A percentile compares a stretch with the other conserved stretches of the same genome.
Evolutionary conservation across 2,888 invertebrate species (phyloP).

Genomic region (Dryobota labecula): DNA sequence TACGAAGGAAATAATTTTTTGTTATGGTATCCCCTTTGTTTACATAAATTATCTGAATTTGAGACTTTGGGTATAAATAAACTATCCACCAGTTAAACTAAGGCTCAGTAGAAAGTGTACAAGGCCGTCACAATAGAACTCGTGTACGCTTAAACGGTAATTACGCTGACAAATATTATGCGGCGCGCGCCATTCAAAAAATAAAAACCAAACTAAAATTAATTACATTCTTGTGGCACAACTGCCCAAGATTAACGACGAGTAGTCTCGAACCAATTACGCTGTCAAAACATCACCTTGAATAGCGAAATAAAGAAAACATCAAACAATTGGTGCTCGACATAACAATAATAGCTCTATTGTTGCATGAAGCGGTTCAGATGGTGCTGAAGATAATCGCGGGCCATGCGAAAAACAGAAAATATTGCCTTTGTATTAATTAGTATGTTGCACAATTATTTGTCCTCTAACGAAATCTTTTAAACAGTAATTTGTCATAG

Average conservation of each 20-base stretch:
- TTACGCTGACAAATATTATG: slow-evolving; percentile 66
- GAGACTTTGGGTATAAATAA: too few relatives aligned
- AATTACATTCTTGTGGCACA: slow-evolving; percentile 74
- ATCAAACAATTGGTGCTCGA: slow-evolving; percentile 76
- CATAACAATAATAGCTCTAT: slow-evolving; percentile 83
- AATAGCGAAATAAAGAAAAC: slow-evolving; percentile 82
- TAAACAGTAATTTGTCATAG: slow-evolving; percentile 71
- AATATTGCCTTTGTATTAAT: slow-evolving; percentile 84
- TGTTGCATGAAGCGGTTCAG: slow-evolving; percentile 81
- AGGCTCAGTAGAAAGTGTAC: slow-evolving; percentile 47
- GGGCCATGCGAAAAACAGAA: slow-evolving; percentile 83
- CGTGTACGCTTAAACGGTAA: slow-evolving; percentile 60
- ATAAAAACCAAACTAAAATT: slow-evolving; percentile 72
- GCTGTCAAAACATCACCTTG: slow-evolving; percentile 88
- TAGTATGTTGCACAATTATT: slow-evolving; percentile 70
- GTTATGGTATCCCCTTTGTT: too few relatives aligned
- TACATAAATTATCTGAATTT: too few relatives aligned
- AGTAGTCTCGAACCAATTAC: slow-evolving; percentile 80
- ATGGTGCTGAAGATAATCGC: slow-evolving; percentile 77
- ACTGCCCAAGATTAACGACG: slow-evolving; percentile 81
- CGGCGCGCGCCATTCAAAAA: slow-evolving; percentile 65
- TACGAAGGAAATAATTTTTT: too few relatives aligned
- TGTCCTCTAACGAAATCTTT: slow-evolving; percentile 66
- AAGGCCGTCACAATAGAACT: slow-evolving; percentile 54
- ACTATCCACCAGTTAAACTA: slow-evolving; percentile 21